phyloP scores from a whole-genome alignment of 2,113 vertebrate genomes.

The Hemibagrus wyckioides region DNA sequence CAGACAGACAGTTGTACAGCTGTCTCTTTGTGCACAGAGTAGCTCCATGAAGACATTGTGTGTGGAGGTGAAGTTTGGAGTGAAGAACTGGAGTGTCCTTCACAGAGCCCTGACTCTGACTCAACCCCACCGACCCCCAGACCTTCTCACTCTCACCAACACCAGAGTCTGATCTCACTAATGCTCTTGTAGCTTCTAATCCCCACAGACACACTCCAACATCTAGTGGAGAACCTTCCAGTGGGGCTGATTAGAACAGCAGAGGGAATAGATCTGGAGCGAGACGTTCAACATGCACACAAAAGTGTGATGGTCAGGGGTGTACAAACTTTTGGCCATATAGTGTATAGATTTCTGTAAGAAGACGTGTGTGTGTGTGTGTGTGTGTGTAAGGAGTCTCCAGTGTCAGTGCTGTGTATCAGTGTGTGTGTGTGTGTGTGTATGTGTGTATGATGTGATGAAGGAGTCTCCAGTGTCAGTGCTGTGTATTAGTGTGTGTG shows the following conservation, averaged over 20 bases:
- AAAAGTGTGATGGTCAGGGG: background rate
- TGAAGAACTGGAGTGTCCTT: background rate
- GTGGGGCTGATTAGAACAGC: background rate
- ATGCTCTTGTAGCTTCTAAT: background rate
- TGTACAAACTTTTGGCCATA: background rate
- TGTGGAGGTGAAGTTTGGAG: too few species aligned
- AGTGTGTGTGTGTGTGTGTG: too few species aligned
- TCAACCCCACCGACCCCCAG: background rate
- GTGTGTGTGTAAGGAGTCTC: background rate
- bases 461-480: too few species aligned
- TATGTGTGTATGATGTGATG: too few species aligned
- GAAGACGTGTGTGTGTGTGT: background rate
- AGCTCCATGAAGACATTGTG: background rate
- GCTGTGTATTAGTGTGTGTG: too few species aligned
- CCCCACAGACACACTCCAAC: background rate
- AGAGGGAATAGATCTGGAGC: too few species aligned
- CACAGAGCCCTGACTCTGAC: background rate
- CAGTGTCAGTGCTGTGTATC: background rate
- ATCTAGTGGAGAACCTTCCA: background rate
- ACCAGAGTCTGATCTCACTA: background rate
- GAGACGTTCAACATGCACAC: background rate
- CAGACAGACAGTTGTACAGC: background rate
- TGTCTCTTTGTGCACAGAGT: background rate
- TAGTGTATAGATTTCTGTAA: background rate
- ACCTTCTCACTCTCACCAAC: background rate